phyloP scores from a whole-genome alignment of 2,888 invertebrate species.

The Orchesella flavescens region DNA sequence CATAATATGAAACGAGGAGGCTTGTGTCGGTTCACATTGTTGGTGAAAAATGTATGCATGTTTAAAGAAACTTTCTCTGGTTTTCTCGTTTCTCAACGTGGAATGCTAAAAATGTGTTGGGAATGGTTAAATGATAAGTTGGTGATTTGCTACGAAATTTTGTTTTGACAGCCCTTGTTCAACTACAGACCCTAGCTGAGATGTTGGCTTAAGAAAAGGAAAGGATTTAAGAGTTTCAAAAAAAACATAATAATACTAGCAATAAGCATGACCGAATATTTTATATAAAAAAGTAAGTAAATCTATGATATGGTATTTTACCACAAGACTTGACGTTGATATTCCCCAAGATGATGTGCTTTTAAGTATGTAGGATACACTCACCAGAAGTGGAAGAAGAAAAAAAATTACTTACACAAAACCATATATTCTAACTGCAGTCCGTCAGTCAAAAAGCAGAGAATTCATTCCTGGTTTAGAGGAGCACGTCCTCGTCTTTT shows the following conservation, averaged over 20 bases:
- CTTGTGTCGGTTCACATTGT: not conserved
- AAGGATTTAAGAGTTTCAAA: slow-evolving; percentile 34
- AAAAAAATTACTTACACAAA: slow-evolving; percentile 29
- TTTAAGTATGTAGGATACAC: no score
- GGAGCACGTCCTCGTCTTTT: not conserved
- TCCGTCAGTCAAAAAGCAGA: slow-evolving; percentile 15
- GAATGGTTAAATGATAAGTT: slow-evolving; percentile 59
- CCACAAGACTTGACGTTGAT: no score
- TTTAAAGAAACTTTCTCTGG: slow-evolving; percentile 30
- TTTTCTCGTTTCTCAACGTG: slow-evolving; percentile 40
- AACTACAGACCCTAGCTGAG: slow-evolving; percentile 36
- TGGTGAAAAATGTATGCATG: slow-evolving; percentile 24
- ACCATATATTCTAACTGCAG: not conserved
- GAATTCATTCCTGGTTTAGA: slow-evolving; percentile 1
- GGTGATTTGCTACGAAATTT: slow-evolving; percentile 54
- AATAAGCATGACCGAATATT: slow-evolving; percentile 7
- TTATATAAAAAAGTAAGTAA: slow-evolving; percentile 10
- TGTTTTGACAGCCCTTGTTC: slow-evolving; percentile 60
- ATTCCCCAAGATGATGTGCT: no score
- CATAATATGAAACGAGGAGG: not conserved
- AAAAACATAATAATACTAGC: not conserved
- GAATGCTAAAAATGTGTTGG: slow-evolving; percentile 40
- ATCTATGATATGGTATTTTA: not conserved
- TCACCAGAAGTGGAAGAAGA: no score
- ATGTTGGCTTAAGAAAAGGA: slow-evolving; percentile 28